Evolutionary conservation across 1,140 invertebrate genomes (phyloP), one percentile per base, ranked within the genome.

Genomic region (Neodiprion lecontei): DNA sequence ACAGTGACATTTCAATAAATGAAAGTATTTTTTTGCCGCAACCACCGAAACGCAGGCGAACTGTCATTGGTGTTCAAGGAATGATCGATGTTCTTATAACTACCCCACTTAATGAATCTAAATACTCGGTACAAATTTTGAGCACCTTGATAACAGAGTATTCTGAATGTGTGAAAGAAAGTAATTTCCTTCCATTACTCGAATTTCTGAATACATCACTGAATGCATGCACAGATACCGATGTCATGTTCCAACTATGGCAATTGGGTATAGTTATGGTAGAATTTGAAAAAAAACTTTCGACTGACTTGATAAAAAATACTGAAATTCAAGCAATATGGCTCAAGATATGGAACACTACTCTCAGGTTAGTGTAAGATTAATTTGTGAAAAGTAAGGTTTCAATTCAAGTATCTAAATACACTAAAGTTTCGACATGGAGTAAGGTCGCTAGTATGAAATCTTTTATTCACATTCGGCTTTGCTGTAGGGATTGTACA

Each of bases 341-440:
- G 89, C 81, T 80, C 49, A 80, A 86, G 69, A 83, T 89, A 17
- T 88, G 84, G 81, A 87, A 90, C 73, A 83, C 82, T 53, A 79
- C 84, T 9, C 76, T 89, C 74, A 85, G 89, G 89, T 90, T 79
- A 70, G 65, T 72, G 12, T 69, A 67, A 61, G 47, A 48, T 76
- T 72, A 23, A 67, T 80, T 83, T 79, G 67, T 87, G 84, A 75
- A 78, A 79, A 14, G 77, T 84, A 65, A 82, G 84, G 28, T 40
- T 40, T 5, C 28, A 40, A 40, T 40, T 40, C 5, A 40, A 40
- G 28, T 40, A 40, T 50, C 40, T 71, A 21, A 10, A 48, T 50
- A 17, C n/a, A 72, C 12, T 72, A 4, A 72, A 48, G 10, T 14
- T 53, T 21, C 0, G 12, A 1, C 8, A 69, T 69, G 11, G 28